Evolutionary conservation across 2,113 vertebrate genomes (phyloP), one percentile per base, ranked within the genome.

Genomic region (Coptodon rendalli): DNA sequence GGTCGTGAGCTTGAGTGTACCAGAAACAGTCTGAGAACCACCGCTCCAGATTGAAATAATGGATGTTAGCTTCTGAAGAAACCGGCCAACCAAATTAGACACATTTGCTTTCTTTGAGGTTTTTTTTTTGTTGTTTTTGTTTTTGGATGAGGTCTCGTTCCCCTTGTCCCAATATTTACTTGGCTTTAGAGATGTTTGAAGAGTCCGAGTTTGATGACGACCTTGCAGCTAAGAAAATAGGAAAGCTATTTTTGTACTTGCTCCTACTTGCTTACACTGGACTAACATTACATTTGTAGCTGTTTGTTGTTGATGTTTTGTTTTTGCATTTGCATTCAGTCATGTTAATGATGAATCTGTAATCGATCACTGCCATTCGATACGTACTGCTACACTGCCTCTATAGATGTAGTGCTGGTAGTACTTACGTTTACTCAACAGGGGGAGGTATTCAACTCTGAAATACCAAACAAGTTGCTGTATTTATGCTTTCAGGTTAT

Each of bases 341-440:
- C 84, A 43, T 82, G 80, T 86, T 71, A 88, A 43, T 89, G 86
- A 86, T 90, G 29, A 78, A 73, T 91, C 50, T 92, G 88, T 91
- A 94, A 91, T 92, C 76, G 82, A 96, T 95, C 95, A 96, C 95
- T 97, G 96, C 96, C 96, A 95, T 92, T 91, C 24, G 81, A 88
- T 92, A 56, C 12, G 53, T 59, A 84, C 86, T 76, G 57, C 81
- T 45, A 24, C 85, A 38, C 81, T 87, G 85, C 59, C 80, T 54
- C 79, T n/a, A 9, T 24, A 22, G 85, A 48, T 56, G 80, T 54
- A 22, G 84, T 66, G 80, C 73, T 63, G 68, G 87, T 84, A 91
- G 91, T 92, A 91, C 73, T 81, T 86, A 54, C 43, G 61, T 89
- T 90, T 89, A 90, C 78, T 87, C 93, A 94, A 91, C 91, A 94